Conservation (phyloP, 2,797 vertebrate genomes). For the Acanthornis magna region DNA sequence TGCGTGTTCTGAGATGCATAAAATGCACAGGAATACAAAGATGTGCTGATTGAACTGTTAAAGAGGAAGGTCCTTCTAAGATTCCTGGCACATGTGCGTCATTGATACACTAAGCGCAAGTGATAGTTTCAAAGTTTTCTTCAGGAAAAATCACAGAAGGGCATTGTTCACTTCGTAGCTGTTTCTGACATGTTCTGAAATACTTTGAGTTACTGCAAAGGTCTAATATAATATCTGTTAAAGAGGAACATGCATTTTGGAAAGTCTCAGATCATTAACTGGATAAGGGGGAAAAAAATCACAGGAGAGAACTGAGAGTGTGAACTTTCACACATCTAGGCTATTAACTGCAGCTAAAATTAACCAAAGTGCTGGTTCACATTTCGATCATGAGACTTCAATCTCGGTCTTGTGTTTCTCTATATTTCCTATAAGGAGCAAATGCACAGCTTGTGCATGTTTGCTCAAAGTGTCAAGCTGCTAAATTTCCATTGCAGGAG, state of each 20-base stretch:
- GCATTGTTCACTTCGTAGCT: background rate
- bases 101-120: background rate
- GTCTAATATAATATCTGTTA: background rate
- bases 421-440: background rate
- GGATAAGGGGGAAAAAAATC: background rate
- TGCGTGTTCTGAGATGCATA: background rate
- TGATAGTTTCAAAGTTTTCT: background rate
- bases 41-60: background rate
- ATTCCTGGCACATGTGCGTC: background rate
- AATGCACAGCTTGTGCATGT: background rate
- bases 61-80: background rate
- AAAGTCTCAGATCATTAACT: conserved; percentile 22
- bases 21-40: background rate
- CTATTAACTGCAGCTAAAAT: conserved; percentile 47
- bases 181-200: background rate
- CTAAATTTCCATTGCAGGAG: background rate
- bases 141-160: background rate
- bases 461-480: background rate
- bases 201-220: background rate
- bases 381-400: conserved; percentile 8
- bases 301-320: background rate
- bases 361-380: conserved; percentile 8
- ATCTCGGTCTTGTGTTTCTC: background rate
- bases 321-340: conserved; percentile 27
- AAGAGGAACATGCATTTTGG: background rate